Evolutionary conservation across 2,113 vertebrate genomes (phyloP), one percentile per base, ranked within the genome.

Genomic region (Mellivora capensis): DNA sequence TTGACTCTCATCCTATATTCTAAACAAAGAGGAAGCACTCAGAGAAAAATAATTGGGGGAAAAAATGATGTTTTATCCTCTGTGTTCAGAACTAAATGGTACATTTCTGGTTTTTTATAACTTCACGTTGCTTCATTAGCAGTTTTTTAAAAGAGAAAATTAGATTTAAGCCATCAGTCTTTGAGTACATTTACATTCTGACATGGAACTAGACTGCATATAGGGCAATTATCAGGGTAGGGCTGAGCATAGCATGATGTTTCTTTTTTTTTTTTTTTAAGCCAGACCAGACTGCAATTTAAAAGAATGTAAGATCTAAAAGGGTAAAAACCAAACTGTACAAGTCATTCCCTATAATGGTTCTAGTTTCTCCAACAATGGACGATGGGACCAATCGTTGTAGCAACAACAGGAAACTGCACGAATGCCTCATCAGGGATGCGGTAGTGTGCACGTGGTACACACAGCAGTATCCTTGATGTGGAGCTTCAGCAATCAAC

Each of bases 31-130:
- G 21, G 34, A 95, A 37, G 1, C 31, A 31, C 1, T 92, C 1
- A 74, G 6, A 54, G 85, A 89, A 89, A 93, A 93, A 74, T 89
- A 90, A 57, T n/a, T 86, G 64, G 34, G 13, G 2, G n/a, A 47
- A 54, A 52, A 18, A 91, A 67, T 18, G 4, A 4, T 76, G 29
- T 15, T 82, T 96, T 34, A 64, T 85, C 25, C 61, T 64, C 79
- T 93, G 11, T 81, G 37, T 54, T 61, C 88, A 83, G 42, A 86
- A 61, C 0, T n/a, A 25, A 72, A 42, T 72, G 11, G 29, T 64
- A 52, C 44, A 84, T 94, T 85, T 82, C 72, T 96, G 12, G 81
- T 37, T 83, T 91, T 72, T 89, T 69, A 27, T 77, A 61, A 67
- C 21, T 54, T 91, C 27, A 52, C 4, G 1, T 92, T 94, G n/a